phyloP scores from a whole-genome alignment of 2,797 vertebrate genomes.

The Phalanger gymnotis region DNA sequence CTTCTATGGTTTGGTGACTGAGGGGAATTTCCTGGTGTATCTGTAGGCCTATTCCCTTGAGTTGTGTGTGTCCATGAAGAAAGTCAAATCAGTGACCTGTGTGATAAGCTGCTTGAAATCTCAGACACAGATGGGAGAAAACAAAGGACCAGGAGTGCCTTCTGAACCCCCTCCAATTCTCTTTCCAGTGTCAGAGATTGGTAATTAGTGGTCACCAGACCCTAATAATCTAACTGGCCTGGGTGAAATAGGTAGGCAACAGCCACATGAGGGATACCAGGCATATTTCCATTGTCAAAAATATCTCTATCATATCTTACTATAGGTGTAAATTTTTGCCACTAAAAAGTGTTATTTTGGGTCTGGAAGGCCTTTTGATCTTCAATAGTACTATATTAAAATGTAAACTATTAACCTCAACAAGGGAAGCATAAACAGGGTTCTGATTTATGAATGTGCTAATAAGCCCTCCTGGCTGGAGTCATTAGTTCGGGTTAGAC shows the following conservation, averaged over 20 bases:
- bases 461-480: conserved; percentile 5
- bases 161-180: not conserved
- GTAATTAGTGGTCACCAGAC: not conserved
- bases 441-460: conserved; percentile 10
- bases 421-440: conserved; percentile 10
- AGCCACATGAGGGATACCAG: not conserved
- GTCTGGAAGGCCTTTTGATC: not conserved
- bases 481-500: conserved; percentile 26
- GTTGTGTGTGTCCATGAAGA: not conserved
- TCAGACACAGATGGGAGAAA: not conserved
- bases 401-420: not conserved
- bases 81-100: not conserved
- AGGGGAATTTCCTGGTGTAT: not conserved
- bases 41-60: not conserved
- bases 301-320: not conserved
- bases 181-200: not conserved
- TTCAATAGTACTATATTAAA: conserved; percentile 16
- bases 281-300: not conserved
- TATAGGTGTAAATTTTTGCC: not conserved
- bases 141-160: not conserved
- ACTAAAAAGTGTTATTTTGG: not conserved
- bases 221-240: not conserved
- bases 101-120: not conserved
- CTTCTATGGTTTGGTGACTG: not conserved
- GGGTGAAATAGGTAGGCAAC: not conserved